phyloP scores from a whole-genome alignment of 2,113 vertebrate genomes.

The Reinhardtius hippoglossoides region DNA sequence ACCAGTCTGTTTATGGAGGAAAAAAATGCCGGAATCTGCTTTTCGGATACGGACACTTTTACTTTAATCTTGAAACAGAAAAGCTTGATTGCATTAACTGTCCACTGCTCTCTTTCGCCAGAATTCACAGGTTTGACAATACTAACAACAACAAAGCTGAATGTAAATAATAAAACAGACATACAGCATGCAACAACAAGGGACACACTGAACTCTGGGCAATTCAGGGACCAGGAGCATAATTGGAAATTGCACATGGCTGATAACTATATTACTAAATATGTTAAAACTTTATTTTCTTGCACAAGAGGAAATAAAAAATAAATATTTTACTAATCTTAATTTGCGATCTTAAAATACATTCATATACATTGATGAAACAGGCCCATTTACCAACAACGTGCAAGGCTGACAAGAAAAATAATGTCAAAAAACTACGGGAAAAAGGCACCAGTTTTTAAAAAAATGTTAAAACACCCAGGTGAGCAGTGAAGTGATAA shows the following conservation, averaged over 20 bases:
- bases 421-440: not conserved
- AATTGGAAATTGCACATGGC: not conserved
- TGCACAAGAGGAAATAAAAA: conserved; percentile 19
- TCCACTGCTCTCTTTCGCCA: too few relatives aligned
- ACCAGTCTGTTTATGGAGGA: not conserved
- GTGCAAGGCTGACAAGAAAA: conserved; percentile 21
- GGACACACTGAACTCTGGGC: not conserved
- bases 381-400: conserved; percentile 15
- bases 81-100: not conserved
- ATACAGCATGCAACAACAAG: not conserved
- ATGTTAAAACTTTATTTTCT: not conserved
- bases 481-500: not conserved
- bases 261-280: not conserved
- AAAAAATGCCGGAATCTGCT: not conserved
- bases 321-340: not conserved
- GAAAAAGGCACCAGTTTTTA: conserved; percentile 51
- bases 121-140: too few relatives aligned
- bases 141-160: not conserved
- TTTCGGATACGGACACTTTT: conserved; percentile 1
- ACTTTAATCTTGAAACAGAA: conserved; percentile 15
- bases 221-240: conserved; percentile 31
- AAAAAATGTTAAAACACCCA: conserved; percentile 5
- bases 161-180: conserved; percentile 7
- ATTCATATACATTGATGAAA: conserved; percentile 24
- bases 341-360: conserved; percentile 17